Conservation (phyloP, 2,888 invertebrate genomes). For the Melanophora roralis region DNA sequence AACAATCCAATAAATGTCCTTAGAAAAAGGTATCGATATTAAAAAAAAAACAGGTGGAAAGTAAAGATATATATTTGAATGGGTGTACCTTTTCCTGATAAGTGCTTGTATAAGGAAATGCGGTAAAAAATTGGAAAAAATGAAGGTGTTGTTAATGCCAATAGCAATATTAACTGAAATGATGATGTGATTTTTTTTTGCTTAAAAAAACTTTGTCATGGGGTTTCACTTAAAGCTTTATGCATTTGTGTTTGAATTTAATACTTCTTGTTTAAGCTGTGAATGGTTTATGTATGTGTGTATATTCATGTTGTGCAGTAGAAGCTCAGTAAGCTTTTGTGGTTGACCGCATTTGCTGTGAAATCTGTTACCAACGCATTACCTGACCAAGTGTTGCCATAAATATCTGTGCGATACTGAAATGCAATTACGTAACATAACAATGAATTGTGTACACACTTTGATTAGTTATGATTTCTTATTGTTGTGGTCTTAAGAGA, state of each 20-base stretch:
- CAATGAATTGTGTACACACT: conserved; percentile 69
- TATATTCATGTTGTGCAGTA: conserved; percentile 9
- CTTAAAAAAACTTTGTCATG: neutral
- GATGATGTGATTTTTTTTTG: conserved; percentile 30
- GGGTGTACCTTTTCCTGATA: neutral
- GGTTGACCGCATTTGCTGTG: conserved; percentile 74
- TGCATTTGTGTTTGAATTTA: conserved; percentile 51
- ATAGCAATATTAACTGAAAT: conserved; percentile 1
- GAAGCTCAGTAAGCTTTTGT: conserved; percentile 69
- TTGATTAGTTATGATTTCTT: conserved; percentile 59
- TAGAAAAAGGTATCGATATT: conserved; percentile 64
- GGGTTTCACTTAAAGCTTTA: conserved; percentile 27
- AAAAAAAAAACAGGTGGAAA: conserved; percentile 30
- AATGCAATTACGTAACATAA: conserved; percentile 76
- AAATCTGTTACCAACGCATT: conserved; percentile 72
- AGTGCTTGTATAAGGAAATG: conserved; percentile 6
- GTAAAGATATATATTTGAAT: neutral
- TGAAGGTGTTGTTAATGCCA: conserved; percentile 44
- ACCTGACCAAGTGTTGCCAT: conserved; percentile 75
- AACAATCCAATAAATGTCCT: conserved; percentile 10
- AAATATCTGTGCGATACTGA: conserved; percentile 75
- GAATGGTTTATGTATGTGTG: neutral
- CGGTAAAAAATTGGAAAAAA: conserved; percentile 27
- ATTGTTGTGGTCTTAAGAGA: conserved; percentile 32
- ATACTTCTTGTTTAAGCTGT: conserved; percentile 47